Evolutionary conservation across 2,888 invertebrate genomes (phyloP), one percentile per base, ranked within the genome.

Genomic region (Drosophila lacicola): DNA sequence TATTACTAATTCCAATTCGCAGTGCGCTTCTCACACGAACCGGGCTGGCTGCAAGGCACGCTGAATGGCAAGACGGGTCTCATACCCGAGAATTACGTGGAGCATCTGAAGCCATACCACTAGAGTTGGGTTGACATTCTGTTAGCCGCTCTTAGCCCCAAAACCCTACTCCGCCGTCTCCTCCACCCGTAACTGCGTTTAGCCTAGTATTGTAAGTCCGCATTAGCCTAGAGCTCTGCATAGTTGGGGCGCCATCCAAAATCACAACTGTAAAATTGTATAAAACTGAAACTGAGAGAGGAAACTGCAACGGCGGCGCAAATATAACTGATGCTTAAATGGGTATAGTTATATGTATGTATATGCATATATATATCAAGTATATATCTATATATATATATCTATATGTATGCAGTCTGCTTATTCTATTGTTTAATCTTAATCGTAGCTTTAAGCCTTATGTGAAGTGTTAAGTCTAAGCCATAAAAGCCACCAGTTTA

Each of bases 31-130:
- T 98, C 98, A 25, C 95, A 96, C 90, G 99, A 99, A 93, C 98
- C 98, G 19, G 99, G 99, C 82, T 99, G 99, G 99, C 94, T 99
- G 90, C 98, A 98, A 92, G 99, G 99, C 76, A 96, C 97, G 57
- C 94, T 99, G 80, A 96, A 97, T 93, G 98, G 98, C 68, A 96
- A 96, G 93, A 96, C 96, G 51, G 98, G 99, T 53, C 95, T 99
- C 77, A 96, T 99, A 93, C 98, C 98, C 71, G 97, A 97, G 93
- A 99, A 99, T 94, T 99, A 99, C 93, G 98, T 98, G 64, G 98
- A 98, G 94, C 92, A 92, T 75, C 85, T 92, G 70, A 92, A 92
- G 90, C 90, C 91, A 75, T 92, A 92, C 85, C 90, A 90, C 70
- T 77, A 72, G 67, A 62, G 41, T 44, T 61, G 33, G 58, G 41